Evolutionary conservation across 2,797 vertebrate genomes (phyloP), one percentile per base, ranked within the genome.

Genomic region (Anableps anableps): DNA sequence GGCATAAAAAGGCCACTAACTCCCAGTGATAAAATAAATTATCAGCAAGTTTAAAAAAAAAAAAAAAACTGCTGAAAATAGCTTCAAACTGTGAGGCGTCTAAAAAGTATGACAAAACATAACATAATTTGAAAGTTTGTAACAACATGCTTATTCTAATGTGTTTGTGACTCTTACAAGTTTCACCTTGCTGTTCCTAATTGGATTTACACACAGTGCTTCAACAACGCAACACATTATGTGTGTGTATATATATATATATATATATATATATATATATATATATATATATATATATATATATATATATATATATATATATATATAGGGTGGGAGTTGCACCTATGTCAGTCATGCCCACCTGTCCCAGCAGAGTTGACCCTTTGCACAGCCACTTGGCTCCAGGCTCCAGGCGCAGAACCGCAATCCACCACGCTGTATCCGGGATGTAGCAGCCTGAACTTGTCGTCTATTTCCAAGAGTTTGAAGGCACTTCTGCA

Each of bases 401-500:
- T 98, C 99, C 99, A 99, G 4, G 98, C 97, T 53, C 98, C 98
- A 0, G 98, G 98, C 0, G 98, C 97, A 0, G 98, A 96, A 0
- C 99, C 99, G 1, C 98, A 99, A 91, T 99, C 99, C 17, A 99
- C 90, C 72, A 99, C 97, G 0, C 91, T 91, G 10, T 93, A n/a
- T 0, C 99, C 99, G 0, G 98, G 97, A 41, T 68, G 90, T 10
- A 99, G 89, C 10, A 99, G 77, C 2, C 26, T 51, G 74, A 97
- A 91, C 86, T 93, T 96, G 53, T 97, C 93, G 17, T 99, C 96
- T 0, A 99, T 94, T 86, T 99, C 97, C 85, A 99, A 92, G 6
- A 99, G 95, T 73, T 99, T 99, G 92, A 98, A 99, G 29, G 97
- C 98, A 4, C 98, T 99, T 75, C 99, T 95, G 86, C 99, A 99